A percentile compares a stretch with the other conserved stretches of the same genome.
Conservation (phyloP, 2,113 vertebrate species). For the Solenodon paradoxus region DNA sequence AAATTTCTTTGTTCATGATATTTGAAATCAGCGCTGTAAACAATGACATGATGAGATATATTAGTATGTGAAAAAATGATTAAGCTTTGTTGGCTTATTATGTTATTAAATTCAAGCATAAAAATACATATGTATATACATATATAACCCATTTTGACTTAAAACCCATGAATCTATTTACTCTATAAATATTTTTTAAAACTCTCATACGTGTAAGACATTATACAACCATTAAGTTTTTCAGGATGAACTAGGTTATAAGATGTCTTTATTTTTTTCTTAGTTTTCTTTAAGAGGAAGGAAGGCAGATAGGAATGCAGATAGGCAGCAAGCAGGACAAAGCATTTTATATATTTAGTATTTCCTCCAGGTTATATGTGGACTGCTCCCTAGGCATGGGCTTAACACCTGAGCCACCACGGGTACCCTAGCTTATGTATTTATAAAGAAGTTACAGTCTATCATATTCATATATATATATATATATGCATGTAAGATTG, state of each 20-base stretch:
- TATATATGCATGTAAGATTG: neutral
- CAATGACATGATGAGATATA: neutral
- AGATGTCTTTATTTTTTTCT: too few relatives aligned
- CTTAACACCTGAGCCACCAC: too few relatives aligned
- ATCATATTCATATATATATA: neutral
- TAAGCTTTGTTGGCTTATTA: neutral
- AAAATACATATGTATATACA: constrained; percentile 15
- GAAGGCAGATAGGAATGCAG: too few relatives aligned
- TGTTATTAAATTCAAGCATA: constrained; percentile 26
- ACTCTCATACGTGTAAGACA: neutral
- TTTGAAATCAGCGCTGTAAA: neutral
- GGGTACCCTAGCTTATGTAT: too few relatives aligned
- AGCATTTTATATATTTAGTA: too few relatives aligned
- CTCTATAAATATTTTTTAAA: neutral
- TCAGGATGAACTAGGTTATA: neutral
- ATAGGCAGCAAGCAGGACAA: too few relatives aligned
- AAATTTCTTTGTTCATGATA: constrained; percentile 31
- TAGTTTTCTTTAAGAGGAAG: too few relatives aligned
- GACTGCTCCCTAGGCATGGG: too few relatives aligned
- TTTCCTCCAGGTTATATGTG: too few relatives aligned
- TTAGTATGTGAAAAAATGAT: neutral
- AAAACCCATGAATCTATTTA: neutral
- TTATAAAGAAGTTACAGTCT: neutral
- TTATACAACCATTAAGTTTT: neutral
- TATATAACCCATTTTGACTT: neutral